Conservation (phyloP, 2,888 invertebrate species). For the Cataglyphis livida region DNA sequence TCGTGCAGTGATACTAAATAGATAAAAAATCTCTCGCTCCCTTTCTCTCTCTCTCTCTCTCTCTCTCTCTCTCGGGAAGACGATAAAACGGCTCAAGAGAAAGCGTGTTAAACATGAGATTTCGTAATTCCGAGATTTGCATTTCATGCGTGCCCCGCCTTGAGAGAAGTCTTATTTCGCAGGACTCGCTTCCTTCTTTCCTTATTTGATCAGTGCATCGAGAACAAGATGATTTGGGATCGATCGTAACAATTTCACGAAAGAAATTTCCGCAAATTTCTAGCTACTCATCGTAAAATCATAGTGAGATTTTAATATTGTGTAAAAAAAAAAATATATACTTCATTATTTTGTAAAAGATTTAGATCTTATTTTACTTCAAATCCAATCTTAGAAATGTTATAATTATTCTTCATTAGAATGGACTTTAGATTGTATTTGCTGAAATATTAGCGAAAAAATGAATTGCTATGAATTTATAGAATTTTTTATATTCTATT, state of each 20-base stretch:
- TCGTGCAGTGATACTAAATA: no score
- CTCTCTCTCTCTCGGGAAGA: background rate
- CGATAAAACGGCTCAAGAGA: slow-evolving; percentile 25
- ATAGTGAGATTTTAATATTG: background rate
- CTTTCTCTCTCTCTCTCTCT: background rate
- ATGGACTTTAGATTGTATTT: slow-evolving; percentile 2
- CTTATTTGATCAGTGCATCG: slow-evolving; percentile 13
- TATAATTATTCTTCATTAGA: background rate
- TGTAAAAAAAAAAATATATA: background rate
- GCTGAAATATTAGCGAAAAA: slow-evolving; percentile 7
- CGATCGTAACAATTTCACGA: slow-evolving; percentile 9
- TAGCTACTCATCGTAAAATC: background rate
- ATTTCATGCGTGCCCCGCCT: slow-evolving; percentile 18
- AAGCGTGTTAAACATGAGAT: slow-evolving; percentile 67
- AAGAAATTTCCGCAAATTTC: slow-evolving; percentile 4
- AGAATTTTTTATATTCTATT: background rate
- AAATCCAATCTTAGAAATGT: background rate
- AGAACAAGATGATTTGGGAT: slow-evolving; percentile 11
- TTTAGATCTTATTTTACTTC: slow-evolving; percentile 1
- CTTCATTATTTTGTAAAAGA: background rate
- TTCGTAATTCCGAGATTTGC: slow-evolving; percentile 63
- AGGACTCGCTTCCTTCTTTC: slow-evolving; percentile 17
- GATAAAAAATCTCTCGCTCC: background rate
- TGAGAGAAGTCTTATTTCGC: slow-evolving; percentile 16
- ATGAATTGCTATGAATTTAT: background rate